Evolutionary conservation across 2,113 vertebrate genomes (phyloP).

Genomic region (Poicephalus meyeri): DNA sequence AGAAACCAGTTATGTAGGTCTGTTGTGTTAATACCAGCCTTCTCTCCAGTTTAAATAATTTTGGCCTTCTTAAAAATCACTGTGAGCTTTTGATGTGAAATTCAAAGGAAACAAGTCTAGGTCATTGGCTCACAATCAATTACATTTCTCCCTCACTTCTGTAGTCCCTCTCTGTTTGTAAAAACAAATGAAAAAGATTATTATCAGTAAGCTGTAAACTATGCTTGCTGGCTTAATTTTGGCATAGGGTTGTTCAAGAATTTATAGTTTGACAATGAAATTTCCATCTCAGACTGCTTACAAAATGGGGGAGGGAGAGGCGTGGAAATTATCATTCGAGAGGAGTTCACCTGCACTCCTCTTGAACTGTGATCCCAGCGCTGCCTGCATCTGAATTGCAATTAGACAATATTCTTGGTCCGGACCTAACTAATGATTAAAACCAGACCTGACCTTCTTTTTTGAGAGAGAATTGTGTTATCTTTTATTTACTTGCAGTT

Average conservation of each 20-base stretch:
- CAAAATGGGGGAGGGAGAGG: not conserved
- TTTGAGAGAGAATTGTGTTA: not conserved
- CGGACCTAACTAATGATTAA: not conserved
- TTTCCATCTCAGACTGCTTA: not conserved
- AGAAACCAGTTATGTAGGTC: not conserved
- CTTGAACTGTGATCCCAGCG: accelerated
- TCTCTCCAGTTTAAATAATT: not conserved
- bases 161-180: not conserved
- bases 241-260: not conserved
- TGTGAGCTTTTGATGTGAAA: not conserved
- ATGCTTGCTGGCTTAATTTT: not conserved
- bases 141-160: accelerated
- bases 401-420: not conserved
- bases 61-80: not conserved
- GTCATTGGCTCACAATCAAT: not conserved
- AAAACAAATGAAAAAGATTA: not conserved
- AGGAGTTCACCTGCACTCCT: not conserved
- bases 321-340: not conserved
- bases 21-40: accelerated
- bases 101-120: not conserved
- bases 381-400: not conserved
- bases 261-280: not conserved
- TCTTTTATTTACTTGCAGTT: not conserved
- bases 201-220: not conserved
- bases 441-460: not conserved